Percentiles rank a stretch among this genome's conserved stretches.
Evolutionary conservation across 1,140 invertebrate species (phyloP).

Genomic region (Holcopasites calliopsidis): DNA sequence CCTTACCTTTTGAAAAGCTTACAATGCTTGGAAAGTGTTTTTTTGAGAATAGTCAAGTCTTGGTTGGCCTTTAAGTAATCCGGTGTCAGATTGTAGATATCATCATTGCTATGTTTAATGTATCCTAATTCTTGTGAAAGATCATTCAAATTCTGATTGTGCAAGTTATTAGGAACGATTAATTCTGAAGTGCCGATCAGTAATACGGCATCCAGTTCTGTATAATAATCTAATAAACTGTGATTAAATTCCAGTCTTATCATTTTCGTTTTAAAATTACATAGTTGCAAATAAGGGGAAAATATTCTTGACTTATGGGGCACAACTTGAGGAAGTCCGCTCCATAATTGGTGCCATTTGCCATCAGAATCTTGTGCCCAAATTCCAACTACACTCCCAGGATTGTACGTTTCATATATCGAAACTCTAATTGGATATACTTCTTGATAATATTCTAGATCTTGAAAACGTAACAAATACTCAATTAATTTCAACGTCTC

Average conservation of each 20-base stretch:
- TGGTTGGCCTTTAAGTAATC: slow-evolving; percentile 69
- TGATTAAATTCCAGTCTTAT: slow-evolving; percentile 90
- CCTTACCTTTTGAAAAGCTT: slow-evolving; percentile 72
- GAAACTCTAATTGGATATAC: slow-evolving; percentile 89
- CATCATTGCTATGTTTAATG: slow-evolving; percentile 56
- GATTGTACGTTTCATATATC: slow-evolving; percentile 94
- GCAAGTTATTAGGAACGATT: slow-evolving; percentile 69
- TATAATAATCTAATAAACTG: slow-evolving; percentile 89
- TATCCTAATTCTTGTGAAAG: slow-evolving; percentile 68
- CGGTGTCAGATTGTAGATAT: slow-evolving; percentile 76
- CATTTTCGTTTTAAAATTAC: slow-evolving; percentile 76
- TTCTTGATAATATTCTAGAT: slow-evolving; percentile 86
- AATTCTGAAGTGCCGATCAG: slow-evolving; percentile 82
- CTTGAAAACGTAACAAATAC: slow-evolving; percentile 77
- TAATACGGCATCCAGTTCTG: slow-evolving; percentile 92
- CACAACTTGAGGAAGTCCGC: slow-evolving; percentile 83
- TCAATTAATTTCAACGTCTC: slow-evolving; percentile 27
- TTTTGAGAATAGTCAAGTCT: slow-evolving; percentile 71
- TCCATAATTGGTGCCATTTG: slow-evolving; percentile 89
- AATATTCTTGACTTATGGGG: slow-evolving; percentile 86
- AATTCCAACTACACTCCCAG: slow-evolving; percentile 91
- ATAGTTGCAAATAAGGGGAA: slow-evolving; percentile 83
- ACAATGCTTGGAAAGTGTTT: slow-evolving; percentile 70
- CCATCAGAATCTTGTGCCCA: slow-evolving; percentile 83
- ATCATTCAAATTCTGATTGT: slow-evolving; percentile 68